These are phyloP conservation scores for Trichosurus vulpecula DNA, from an alignment of 2,797 vertebrate genomes.

Conservation along the genomic window DNA sequence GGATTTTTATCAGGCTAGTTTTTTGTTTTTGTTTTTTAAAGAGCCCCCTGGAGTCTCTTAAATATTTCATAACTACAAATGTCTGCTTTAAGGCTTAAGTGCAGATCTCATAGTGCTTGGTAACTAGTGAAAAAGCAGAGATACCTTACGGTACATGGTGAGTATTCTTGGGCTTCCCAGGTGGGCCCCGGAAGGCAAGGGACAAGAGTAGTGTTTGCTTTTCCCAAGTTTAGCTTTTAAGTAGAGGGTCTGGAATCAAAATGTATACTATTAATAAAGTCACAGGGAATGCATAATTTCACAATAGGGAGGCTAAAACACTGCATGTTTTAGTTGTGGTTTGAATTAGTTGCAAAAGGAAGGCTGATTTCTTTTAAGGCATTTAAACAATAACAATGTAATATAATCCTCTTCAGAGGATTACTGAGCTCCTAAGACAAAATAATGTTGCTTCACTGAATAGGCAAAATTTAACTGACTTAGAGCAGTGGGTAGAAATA, in stretches of 20 bases:
- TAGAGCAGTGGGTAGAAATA: not conserved
- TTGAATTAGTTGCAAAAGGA: not conserved
- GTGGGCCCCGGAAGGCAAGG: not conserved
- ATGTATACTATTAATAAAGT: accelerated
- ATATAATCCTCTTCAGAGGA: not conserved
- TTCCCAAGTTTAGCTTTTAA: not conserved
- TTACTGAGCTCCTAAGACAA: not conserved
- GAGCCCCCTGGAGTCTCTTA: not conserved
- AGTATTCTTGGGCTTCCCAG: not conserved
- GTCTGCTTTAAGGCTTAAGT: accelerated
- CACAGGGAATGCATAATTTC: not conserved
- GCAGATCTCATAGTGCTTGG: accelerated
- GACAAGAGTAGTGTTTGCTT: not conserved
- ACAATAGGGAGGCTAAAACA: not conserved
- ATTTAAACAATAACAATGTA: not conserved
- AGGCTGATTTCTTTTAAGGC: not conserved
- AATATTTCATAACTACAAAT: not conserved
- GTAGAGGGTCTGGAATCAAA: accelerated
- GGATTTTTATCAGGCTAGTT: not conserved
- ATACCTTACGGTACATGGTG: not conserved
- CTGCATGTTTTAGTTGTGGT: not conserved
- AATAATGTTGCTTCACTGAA: not conserved
- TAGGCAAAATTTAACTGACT: not conserved
- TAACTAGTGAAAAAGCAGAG: accelerated
- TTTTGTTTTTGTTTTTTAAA: not conserved